Evolutionary conservation across 2,888 invertebrate genomes (phyloP).

Genomic region (Empis livida): DNA sequence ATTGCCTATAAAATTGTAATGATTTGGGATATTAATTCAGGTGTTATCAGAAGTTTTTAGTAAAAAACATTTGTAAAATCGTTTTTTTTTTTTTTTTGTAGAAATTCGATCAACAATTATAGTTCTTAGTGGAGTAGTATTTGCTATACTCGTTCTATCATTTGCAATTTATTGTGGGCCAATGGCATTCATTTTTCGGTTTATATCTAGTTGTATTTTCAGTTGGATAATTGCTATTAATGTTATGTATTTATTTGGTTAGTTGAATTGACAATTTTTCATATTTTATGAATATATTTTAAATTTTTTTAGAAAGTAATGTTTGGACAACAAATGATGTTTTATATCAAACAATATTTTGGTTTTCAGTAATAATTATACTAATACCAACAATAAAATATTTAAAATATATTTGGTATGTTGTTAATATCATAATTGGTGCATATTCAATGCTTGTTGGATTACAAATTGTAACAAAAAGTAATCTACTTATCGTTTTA

Average conservation of each 20-base stretch:
- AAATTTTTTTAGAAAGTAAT: background rate
- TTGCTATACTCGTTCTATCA: background rate
- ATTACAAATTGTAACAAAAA: background rate
- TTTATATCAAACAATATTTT: background rate
- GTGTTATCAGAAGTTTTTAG: background rate
- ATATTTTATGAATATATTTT: background rate
- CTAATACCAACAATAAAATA: background rate
- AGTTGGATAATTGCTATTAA: background rate
- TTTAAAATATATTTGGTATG: background rate
- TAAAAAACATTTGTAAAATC: too few species aligned
- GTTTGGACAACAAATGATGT: background rate
- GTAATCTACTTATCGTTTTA: background rate
- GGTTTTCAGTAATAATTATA: background rate
- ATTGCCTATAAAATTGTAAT: background rate
- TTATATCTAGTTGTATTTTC: background rate
- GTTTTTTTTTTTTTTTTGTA: too few species aligned
- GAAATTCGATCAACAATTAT: background rate
- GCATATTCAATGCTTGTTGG: background rate
- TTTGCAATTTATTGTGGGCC: background rate
- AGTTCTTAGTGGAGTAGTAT: background rate
- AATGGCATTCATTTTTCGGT: background rate
- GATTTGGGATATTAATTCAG: background rate
- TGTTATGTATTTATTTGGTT: background rate
- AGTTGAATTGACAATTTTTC: background rate
- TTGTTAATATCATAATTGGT: background rate